Conservation (phyloP, 2,888 invertebrate genomes). For the Cistogaster globosa region DNA sequence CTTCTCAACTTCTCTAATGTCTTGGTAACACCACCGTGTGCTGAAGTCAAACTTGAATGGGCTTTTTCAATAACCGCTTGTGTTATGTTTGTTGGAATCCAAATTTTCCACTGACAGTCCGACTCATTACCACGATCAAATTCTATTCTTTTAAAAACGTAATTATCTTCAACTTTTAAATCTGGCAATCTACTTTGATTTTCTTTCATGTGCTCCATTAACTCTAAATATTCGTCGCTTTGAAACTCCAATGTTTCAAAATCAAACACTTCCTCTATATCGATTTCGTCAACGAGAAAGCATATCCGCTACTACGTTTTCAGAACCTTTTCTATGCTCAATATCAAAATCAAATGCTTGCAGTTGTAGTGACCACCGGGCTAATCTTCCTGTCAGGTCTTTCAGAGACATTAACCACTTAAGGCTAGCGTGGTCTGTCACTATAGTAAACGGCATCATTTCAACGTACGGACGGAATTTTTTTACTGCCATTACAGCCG, state of each 20-base stretch:
- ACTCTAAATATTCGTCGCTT: too few species aligned
- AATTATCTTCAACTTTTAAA: too few species aligned
- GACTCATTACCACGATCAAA: neutral
- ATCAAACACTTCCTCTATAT: neutral
- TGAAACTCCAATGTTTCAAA: neutral
- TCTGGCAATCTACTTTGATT: too few species aligned
- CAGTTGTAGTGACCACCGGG: slow-evolving; percentile 24
- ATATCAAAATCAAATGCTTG: slow-evolving; percentile 31
- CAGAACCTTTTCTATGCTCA: slow-evolving; percentile 23
- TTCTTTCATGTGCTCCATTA: too few species aligned
- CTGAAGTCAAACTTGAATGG: too few species aligned
- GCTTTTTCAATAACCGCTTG: neutral
- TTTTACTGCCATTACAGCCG: neutral
- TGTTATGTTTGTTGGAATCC: neutral
- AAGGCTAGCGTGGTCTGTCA: slow-evolving; percentile 2
- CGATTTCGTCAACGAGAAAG: slow-evolving; percentile 22
- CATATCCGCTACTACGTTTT: slow-evolving; percentile 30
- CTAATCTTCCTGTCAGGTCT: slow-evolving; percentile 17
- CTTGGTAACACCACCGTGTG: too few species aligned
- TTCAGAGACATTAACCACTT: neutral
- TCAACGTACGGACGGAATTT: neutral
- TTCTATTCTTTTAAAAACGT: neutral
- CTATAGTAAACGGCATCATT: neutral
- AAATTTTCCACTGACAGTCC: neutral
- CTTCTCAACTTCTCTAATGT: too few species aligned